A percentile compares a stretch with the other conserved stretches of the same genome.
Conservation (phyloP, 2,113 vertebrate genomes). For the Nothocercus nigrocapillus region DNA sequence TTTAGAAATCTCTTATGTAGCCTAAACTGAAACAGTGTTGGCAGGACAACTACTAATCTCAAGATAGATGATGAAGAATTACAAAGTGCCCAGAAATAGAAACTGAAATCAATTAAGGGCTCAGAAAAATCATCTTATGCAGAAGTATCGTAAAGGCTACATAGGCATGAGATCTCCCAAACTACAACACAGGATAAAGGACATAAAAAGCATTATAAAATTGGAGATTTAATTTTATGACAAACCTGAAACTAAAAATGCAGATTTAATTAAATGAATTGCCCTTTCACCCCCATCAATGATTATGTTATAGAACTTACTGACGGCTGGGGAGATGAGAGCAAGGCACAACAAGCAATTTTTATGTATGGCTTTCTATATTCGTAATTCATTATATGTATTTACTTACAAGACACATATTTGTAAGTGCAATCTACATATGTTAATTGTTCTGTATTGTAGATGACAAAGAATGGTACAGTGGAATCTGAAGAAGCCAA, state of each 20-base stretch:
- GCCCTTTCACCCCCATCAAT: background rate
- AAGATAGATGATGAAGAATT: background rate
- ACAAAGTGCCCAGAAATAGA: background rate
- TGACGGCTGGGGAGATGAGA: background rate
- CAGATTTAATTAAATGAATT: background rate
- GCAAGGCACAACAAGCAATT: background rate
- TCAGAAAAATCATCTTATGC: background rate
- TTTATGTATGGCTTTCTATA: background rate
- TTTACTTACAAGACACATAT: background rate
- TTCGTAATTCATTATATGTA: background rate
- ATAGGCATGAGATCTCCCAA: background rate
- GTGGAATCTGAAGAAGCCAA: constrained; percentile 95
- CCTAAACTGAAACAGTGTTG: background rate
- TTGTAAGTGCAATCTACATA: background rate
- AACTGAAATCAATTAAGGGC: background rate
- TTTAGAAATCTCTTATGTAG: background rate
- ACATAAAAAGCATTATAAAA: background rate
- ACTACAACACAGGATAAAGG: background rate
- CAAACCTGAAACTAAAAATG: background rate
- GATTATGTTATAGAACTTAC: background rate
- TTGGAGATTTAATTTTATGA: background rate
- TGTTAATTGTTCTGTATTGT: constrained; percentile 27
- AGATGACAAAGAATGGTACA: constrained; percentile 97
- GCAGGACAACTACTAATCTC: background rate
- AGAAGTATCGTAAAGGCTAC: background rate